phyloP scores from a whole-genome alignment of 2,797 vertebrate genomes.

The Amphiprion clarkii region DNA sequence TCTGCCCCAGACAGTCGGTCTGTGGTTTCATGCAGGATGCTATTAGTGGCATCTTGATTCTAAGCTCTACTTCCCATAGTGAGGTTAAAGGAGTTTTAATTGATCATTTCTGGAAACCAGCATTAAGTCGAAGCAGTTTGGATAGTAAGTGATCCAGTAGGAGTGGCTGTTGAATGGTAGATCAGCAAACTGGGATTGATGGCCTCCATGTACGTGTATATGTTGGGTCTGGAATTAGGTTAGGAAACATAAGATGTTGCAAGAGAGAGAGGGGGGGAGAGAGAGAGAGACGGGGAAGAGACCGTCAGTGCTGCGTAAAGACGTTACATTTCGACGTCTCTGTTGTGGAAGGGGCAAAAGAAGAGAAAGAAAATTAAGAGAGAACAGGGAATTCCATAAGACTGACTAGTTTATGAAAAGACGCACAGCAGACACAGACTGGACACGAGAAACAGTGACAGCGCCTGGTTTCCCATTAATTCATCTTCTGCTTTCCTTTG shows the following conservation, averaged over 20 bases:
- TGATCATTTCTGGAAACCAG: background rate
- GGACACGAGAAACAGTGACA: slow-evolving; percentile 8
- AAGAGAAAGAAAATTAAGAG: background rate
- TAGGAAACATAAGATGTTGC: slow-evolving; percentile 44
- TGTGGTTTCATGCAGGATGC: background rate
- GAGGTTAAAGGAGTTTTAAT: background rate
- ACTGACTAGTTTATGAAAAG: slow-evolving; percentile 18
- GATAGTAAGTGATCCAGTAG: background rate
- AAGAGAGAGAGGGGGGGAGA: background rate
- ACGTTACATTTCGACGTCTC: slow-evolving; percentile 51
- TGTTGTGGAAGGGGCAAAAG: slow-evolving; percentile 40
- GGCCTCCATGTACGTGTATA: background rate
- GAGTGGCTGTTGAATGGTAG: slow-evolving; percentile 15
- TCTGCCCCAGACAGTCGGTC: slow-evolving; percentile 15
- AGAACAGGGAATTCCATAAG: background rate
- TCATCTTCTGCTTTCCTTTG: background rate
- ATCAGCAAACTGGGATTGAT: background rate
- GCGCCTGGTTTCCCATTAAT: background rate
- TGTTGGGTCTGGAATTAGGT: slow-evolving; percentile 13
- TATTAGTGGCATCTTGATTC: slow-evolving; percentile 29
- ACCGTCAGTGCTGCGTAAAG: slow-evolving; percentile 18
- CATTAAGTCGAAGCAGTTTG: background rate
- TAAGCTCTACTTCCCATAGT: slow-evolving; percentile 19
- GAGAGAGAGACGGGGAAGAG: background rate
- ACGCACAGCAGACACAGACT: slow-evolving; percentile 9